Percentiles rank a stretch among this genome's conserved stretches.
These are phyloP conservation scores for Sebastolobus alascanus DNA, from an alignment of 2,797 vertebrate species.

Conservation along the genomic window DNA sequence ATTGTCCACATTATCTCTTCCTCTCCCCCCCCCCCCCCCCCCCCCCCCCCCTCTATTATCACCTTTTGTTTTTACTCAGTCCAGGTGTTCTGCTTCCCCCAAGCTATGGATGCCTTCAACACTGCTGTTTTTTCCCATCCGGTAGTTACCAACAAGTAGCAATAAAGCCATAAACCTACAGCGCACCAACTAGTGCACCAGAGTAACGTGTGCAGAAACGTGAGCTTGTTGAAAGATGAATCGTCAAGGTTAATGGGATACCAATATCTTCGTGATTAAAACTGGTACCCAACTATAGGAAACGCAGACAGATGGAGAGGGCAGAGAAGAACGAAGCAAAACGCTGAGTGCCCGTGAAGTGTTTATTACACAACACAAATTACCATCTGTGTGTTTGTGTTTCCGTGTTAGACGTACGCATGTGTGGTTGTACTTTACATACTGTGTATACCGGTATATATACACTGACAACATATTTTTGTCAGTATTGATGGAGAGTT, in stretches of 20 bases:
- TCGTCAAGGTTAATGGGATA: background rate
- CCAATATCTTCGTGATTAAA: background rate
- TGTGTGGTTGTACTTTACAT: background rate
- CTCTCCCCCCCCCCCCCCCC: background rate
- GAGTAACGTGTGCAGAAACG: background rate
- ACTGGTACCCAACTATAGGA: background rate
- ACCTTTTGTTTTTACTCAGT: constrained; percentile 56
- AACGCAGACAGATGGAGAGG: constrained; percentile 23
- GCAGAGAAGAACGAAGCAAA: background rate
- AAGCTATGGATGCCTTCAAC: constrained; percentile 2
- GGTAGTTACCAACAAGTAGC: constrained; percentile 16
- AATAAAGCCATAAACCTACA: constrained; percentile 50
- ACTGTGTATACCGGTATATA: background rate
- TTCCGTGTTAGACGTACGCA: background rate
- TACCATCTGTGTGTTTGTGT: constrained; percentile 8
- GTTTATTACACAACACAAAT: constrained; percentile 2
- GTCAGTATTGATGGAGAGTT: too few species aligned
- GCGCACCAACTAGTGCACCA: background rate
- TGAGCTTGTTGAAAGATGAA: background rate
- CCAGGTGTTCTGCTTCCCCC: constrained; percentile 68
- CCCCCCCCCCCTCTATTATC: constrained; percentile 2
- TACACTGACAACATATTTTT: background rate
- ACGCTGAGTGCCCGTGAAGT: background rate
- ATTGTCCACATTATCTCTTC: constrained; percentile 40
- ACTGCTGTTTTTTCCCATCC: background rate